phyloP scores from a whole-genome alignment of 2,113 vertebrate genomes.

The Istiophorus platypterus region DNA sequence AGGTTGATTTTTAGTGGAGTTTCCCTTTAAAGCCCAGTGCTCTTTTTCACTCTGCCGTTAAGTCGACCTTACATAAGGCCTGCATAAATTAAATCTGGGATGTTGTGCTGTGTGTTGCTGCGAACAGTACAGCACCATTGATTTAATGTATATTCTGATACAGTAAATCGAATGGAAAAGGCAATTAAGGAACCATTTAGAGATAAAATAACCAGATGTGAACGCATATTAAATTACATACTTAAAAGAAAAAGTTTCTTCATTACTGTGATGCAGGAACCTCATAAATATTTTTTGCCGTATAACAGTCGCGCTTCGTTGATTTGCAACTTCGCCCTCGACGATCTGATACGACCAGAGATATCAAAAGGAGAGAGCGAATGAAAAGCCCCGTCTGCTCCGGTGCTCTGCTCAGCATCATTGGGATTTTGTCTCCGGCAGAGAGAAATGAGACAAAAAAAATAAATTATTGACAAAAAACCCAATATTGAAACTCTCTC shows the following conservation, averaged over 20 bases:
- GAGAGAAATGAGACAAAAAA: background rate
- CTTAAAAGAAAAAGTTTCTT: background rate
- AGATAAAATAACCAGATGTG: background rate
- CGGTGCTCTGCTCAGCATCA: too few species aligned
- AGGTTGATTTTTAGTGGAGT: too few species aligned
- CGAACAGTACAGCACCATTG: too few species aligned
- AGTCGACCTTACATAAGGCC: too few species aligned
- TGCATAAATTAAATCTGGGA: too few species aligned
- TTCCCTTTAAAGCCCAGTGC: too few species aligned
- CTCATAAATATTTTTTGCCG: background rate
- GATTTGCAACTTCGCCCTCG: background rate
- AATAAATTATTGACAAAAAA: too few species aligned
- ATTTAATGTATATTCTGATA: too few species aligned
- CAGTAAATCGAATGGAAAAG: too few species aligned
- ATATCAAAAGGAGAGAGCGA: background rate
- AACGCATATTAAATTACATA: background rate
- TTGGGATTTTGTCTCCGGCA: background rate
- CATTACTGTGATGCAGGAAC: background rate
- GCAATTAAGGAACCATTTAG: background rate
- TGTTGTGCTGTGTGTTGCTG: too few species aligned
- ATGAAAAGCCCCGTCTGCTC: background rate
- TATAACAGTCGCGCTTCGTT: background rate
- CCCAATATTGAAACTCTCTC: background rate
- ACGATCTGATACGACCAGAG: background rate
- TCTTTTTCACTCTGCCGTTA: too few species aligned